A percentile compares a stretch with the other conserved stretches of the same genome.
phyloP scores from a whole-genome alignment of 2,113 vertebrate genomes.

The Catharus minimus region DNA sequence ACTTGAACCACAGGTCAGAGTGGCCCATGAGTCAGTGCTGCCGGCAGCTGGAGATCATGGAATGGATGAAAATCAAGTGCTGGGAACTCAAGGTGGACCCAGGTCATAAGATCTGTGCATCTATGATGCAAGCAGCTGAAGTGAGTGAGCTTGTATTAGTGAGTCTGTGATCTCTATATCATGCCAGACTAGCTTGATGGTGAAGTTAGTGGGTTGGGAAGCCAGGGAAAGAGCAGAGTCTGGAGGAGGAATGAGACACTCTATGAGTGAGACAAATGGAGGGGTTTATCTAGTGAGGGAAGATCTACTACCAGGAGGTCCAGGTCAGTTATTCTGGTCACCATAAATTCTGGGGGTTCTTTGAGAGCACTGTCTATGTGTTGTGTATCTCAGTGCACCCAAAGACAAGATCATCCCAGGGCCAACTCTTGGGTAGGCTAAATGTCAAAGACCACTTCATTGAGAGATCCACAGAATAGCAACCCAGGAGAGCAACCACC shows the following conservation, averaged over 20 bases:
- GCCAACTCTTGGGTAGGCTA: background rate
- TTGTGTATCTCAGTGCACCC: background rate
- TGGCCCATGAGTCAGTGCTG: background rate
- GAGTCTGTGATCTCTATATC: background rate
- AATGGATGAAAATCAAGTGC: background rate
- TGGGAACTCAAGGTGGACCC: background rate
- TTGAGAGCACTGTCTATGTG: background rate
- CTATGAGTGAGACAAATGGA: background rate
- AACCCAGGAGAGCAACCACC: background rate
- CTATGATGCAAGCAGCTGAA: background rate
- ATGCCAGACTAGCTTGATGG: background rate
- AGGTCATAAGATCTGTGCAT: background rate
- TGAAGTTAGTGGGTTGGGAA: background rate
- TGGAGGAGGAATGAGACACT: background rate
- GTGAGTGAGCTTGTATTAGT: background rate
- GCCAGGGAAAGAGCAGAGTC: background rate
- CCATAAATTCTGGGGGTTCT: background rate
- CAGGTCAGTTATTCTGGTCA: fast-evolving
- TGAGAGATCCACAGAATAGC: background rate
- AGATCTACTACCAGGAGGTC: background rate
- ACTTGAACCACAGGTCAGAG: background rate
- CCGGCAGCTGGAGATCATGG: background rate
- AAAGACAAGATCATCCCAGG: background rate
- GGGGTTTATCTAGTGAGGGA: background rate
- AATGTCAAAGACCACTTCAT: background rate